These are phyloP conservation scores for Hydrozoanthus tunicans DNA, from an alignment of 64 coral and sea anemone species.

Conservation along the genomic window DNA sequence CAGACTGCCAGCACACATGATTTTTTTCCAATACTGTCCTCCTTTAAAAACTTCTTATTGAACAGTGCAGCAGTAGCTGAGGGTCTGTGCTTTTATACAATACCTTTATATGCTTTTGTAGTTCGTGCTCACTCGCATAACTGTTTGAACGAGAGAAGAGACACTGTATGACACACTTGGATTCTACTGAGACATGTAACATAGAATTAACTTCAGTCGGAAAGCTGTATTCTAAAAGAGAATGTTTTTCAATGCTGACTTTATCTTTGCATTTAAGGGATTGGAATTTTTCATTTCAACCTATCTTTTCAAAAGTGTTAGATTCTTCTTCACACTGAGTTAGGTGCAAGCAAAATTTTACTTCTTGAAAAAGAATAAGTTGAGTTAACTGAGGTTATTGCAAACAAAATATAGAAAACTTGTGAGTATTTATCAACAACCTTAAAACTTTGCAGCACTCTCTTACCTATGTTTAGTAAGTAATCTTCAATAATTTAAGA, in stretches of 20 bases:
- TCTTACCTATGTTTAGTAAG: no score
- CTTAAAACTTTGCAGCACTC: no score
- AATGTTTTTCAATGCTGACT: background rate
- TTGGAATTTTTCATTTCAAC: background rate
- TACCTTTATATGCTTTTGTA: conserved; percentile 97
- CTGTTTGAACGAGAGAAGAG: conserved; percentile 99
- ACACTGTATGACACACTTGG: conserved; percentile 93
- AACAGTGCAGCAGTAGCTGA: conserved; percentile 69
- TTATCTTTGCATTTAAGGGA: background rate
- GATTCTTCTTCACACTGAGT: no score
- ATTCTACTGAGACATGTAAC: conserved; percentile 46
- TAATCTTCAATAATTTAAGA: no score
- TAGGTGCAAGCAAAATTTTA: no score
- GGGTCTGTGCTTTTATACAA: conserved; percentile 82
- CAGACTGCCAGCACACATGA: conserved; percentile 13
- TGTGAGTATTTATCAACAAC: no score
- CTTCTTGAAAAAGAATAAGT: no score
- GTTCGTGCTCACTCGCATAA: conserved; percentile 98
- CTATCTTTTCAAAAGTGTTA: no score
- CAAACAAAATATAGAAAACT: no score
- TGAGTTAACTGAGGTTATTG: no score
- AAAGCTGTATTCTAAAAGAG: background rate
- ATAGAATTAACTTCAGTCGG: conserved; percentile 4
- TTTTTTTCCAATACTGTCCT: background rate
- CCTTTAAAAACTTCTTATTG: conserved; percentile 4